phyloP scores from a whole-genome alignment of 1,140 invertebrate species.

The Bombus pyrosoma region DNA sequence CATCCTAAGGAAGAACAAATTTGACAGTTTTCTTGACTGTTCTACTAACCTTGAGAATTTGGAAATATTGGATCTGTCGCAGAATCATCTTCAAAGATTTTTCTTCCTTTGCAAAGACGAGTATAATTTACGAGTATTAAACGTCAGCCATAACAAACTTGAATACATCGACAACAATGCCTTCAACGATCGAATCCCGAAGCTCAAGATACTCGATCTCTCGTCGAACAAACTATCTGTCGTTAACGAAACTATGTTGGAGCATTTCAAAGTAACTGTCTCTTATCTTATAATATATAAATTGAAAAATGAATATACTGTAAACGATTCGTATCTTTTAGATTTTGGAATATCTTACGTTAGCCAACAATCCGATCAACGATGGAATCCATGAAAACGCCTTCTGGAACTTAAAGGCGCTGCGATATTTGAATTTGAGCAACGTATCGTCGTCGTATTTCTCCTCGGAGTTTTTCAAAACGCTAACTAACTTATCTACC shows the following conservation, averaged over 20 bases:
- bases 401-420: constrained; percentile 69
- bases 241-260: constrained; percentile 79
- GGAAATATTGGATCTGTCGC: constrained; percentile 74
- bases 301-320: background rate
- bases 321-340: constrained; percentile 54
- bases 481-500: constrained; percentile 69
- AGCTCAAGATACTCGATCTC: constrained; percentile 76
- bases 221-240: constrained; percentile 76
- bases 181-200: constrained; percentile 73
- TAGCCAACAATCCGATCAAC: constrained; percentile 77
- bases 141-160: constrained; percentile 78
- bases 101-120: constrained; percentile 77
- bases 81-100: constrained; percentile 77
- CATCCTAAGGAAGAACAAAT: constrained; percentile 75
- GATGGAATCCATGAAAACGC: constrained; percentile 77
- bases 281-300: background rate
- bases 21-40: constrained; percentile 80
- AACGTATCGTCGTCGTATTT: constrained; percentile 74
- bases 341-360: constrained; percentile 75
- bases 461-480: constrained; percentile 71
- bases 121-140: constrained; percentile 75
- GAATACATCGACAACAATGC: constrained; percentile 79
- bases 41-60: constrained; percentile 75
- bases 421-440: constrained; percentile 73
- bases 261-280: constrained; percentile 76